Conservation (phyloP, 2,797 vertebrate species). For the Phaenicophaeus curvirostris region DNA sequence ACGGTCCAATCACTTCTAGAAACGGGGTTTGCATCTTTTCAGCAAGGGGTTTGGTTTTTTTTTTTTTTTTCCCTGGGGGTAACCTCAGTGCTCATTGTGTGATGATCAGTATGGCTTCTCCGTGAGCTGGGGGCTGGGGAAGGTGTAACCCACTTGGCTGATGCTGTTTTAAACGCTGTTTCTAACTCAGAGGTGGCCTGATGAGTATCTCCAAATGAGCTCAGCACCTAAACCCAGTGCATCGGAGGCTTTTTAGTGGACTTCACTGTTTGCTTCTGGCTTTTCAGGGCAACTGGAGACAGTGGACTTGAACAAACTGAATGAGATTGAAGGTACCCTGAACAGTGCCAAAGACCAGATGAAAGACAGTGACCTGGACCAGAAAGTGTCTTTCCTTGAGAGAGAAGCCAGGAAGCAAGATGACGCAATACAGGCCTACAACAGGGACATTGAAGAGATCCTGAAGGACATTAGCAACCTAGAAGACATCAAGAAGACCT, state of each 20-base stretch:
- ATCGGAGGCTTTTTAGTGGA: not conserved
- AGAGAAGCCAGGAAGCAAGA: conserved; percentile 88
- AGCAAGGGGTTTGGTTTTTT: not conserved
- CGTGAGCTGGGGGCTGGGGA: not conserved
- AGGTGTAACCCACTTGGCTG: not conserved
- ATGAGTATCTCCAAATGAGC: not conserved
- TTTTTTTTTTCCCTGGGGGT: not conserved
- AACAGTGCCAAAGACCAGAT: conserved; percentile 90
- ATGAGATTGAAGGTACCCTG: conserved; percentile 88
- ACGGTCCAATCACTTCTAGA: not conserved
- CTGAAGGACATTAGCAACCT: conserved; percentile 92
- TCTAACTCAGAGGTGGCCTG: accelerated
- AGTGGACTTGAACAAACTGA: conserved; percentile 92
- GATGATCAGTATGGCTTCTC: not conserved
- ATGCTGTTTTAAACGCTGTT: not conserved
- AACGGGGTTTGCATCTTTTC: not conserved
- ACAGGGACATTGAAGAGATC: conserved; percentile 92
- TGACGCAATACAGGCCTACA: conserved; percentile 88
- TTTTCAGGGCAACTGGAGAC: conserved; percentile 91
- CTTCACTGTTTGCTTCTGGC: not conserved
- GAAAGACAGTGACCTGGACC: conserved; percentile 86
- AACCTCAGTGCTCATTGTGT: not conserved
- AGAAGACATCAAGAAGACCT: conserved; percentile 93
- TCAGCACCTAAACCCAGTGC: not conserved
- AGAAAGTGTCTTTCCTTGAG: conserved; percentile 89